phyloP scores from a whole-genome alignment of 2,888 invertebrate genomes.

The Chirona hameri region DNA sequence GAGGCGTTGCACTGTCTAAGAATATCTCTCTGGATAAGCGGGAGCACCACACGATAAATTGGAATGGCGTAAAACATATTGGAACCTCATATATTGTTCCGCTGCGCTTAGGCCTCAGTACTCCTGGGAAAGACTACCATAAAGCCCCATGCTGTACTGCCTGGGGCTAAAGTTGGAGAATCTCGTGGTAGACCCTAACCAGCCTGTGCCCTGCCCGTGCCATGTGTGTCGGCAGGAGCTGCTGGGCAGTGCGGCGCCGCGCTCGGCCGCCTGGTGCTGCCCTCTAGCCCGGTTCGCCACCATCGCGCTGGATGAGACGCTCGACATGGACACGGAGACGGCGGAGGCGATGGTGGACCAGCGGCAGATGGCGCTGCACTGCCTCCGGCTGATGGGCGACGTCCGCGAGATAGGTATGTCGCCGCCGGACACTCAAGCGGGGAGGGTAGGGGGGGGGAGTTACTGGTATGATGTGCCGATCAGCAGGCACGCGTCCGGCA shows the following conservation, averaged over 20 bases:
- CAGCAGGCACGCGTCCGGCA: no score
- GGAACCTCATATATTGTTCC: no score
- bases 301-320: neutral
- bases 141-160: no score
- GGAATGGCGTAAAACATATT: no score
- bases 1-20: no score
- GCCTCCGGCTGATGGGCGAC: neutral
- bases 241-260: neutral
- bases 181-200: no score
- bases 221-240: neutral
- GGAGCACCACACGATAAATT: no score
- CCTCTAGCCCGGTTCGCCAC: neutral
- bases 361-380: neutral
- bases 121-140: no score
- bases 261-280: neutral
- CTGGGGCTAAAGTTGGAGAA: no score
- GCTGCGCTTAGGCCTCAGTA: no score
- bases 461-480: no score
- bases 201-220: neutral
- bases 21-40: no score
- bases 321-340: neutral
- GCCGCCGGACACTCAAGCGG: neutral
- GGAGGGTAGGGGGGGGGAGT: neutral
- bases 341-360: neutral
- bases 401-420: neutral